Evolutionary conservation across 2,888 invertebrate genomes (phyloP).

Genomic region (Girardia tigrina): DNA sequence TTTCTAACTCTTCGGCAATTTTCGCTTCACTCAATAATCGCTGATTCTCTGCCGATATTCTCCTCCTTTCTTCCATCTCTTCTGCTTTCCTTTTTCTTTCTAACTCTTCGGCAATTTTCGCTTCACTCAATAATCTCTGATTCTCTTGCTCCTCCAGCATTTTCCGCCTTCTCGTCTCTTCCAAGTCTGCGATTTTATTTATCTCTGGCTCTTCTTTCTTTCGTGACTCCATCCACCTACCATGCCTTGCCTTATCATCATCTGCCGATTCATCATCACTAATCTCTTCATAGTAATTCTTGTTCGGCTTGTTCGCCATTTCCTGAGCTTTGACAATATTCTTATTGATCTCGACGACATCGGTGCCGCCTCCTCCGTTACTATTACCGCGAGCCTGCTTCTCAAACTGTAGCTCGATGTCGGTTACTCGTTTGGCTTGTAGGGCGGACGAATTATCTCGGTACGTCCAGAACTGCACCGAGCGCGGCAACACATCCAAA

Average conservation of each 20-base stretch:
- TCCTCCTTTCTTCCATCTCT: no score
- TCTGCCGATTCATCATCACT: background rate
- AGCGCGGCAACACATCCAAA: background rate
- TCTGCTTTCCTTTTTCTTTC: no score
- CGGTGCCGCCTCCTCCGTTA: background rate
- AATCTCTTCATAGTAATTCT: background rate
- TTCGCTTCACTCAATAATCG: no score
- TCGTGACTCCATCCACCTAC: background rate
- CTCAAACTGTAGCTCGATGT: background rate
- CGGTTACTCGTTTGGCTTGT: background rate
- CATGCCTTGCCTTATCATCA: background rate
- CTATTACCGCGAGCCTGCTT: background rate
- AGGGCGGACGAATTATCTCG: background rate
- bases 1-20: no score
- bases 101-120: no score
- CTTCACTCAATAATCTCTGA: no score
- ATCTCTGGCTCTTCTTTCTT: no score
- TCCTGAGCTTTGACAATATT: background rate
- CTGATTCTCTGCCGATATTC: no score
- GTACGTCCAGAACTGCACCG: background rate
- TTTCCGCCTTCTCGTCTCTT: background rate
- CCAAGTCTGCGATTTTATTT: no score
- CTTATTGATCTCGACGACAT: background rate
- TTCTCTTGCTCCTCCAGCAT: no score
- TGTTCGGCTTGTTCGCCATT: background rate